Evolutionary conservation across 92 coral and sea anemone species (phyloP).

Genomic region (Phenganax stokvisi): DNA sequence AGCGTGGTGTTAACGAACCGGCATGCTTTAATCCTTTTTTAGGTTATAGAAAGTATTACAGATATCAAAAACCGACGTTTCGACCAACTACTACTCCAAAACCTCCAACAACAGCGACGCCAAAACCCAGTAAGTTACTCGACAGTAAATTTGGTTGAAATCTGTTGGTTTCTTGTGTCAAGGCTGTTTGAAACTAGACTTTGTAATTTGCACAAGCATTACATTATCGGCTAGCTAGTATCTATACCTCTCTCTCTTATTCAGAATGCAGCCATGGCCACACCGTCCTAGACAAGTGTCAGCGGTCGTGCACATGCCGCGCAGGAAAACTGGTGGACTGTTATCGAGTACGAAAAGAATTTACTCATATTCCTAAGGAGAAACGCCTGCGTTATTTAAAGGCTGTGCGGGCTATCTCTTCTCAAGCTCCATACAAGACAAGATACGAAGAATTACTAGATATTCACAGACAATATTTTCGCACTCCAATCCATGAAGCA

Average conservation of each 20-base stretch:
- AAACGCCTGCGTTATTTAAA: slow-evolving; percentile 24
- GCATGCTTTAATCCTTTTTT: not conserved
- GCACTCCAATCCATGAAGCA: slow-evolving; percentile 53
- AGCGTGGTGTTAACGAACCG: not conserved
- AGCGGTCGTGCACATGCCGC: slow-evolving; percentile 22
- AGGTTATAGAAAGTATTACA: slow-evolving; percentile 2
- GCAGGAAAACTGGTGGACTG: slow-evolving; percentile 22
- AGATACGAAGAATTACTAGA: slow-evolving; percentile 20
- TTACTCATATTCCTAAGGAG: slow-evolving; percentile 20
- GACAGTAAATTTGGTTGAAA: not conserved
- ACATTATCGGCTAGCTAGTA: too few species aligned
- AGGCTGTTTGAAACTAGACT: not conserved
- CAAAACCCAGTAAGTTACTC: slow-evolving; percentile 9
- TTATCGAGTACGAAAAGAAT: slow-evolving; percentile 29
- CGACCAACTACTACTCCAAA: slow-evolving; percentile 12
- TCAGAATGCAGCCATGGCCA: slow-evolving; percentile 15
- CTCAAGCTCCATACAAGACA: slow-evolving; percentile 16
- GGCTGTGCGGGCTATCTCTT: slow-evolving; percentile 15
- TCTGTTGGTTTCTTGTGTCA: not conserved
- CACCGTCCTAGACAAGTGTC: slow-evolving; percentile 17
- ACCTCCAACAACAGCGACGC: not conserved
- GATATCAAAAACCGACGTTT: slow-evolving; percentile 28
- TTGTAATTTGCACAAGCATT: not conserved
- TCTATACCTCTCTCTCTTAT: not conserved
- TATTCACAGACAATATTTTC: slow-evolving; percentile 25